A percentile compares a stretch with the other conserved stretches of the same genome.
Conservation (phyloP, 2,888 invertebrate genomes). For the Augiades crinisus region DNA sequence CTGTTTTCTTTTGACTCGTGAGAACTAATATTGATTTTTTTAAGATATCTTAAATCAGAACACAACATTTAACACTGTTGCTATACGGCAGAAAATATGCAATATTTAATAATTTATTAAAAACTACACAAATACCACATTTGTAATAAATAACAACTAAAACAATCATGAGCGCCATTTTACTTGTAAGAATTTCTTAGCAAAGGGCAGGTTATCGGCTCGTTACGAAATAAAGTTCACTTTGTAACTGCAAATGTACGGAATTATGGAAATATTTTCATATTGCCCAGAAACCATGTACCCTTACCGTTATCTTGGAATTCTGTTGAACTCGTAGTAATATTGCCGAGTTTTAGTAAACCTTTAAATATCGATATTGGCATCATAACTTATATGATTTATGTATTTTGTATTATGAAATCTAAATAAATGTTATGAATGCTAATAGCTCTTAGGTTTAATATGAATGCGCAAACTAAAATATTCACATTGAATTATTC, state of each 20-base stretch:
- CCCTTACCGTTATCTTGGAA: conserved; percentile 17
- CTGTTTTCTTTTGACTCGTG: no score
- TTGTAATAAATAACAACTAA: no score
- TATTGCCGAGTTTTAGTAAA: conserved; percentile 15
- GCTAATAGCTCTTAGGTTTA: no score
- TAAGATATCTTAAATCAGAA: no score
- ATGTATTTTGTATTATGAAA: conserved; percentile 10
- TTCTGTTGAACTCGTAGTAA: conserved; percentile 21
- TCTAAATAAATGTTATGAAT: no score
- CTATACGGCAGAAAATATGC: no score
- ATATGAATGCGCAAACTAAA: no score
- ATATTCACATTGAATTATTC: no score
- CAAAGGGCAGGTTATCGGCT: conserved; percentile 42
- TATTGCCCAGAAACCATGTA: conserved; percentile 27
- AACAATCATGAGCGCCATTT: background rate
- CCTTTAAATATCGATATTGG: conserved; percentile 17
- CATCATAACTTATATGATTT: background rate
- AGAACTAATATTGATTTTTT: no score
- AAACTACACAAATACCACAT: no score
- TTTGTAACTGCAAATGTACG: conserved; percentile 21
- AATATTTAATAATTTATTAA: no score
- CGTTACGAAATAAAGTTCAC: conserved; percentile 39
- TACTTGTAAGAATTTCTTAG: conserved; percentile 36
- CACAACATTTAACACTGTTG: no score
- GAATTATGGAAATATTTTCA: conserved; percentile 39